phyloP scores from a whole-genome alignment of 1,140 invertebrate genomes.

The Drosophila saltans region DNA sequence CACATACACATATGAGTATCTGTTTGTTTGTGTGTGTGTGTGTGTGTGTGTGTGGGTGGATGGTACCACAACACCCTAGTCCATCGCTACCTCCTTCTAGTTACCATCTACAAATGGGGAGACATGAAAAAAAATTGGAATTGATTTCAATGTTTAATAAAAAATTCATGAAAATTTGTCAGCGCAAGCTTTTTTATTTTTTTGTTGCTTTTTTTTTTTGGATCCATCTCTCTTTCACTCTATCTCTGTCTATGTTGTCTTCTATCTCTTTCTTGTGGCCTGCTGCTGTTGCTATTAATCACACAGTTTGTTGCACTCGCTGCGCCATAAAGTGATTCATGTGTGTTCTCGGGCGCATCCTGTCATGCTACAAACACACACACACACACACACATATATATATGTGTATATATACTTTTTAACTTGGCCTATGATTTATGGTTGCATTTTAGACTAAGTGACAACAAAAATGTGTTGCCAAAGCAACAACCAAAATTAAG shows the following conservation, averaged over 20 bases:
- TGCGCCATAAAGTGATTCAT: slow-evolving; percentile 79
- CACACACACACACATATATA: not conserved
- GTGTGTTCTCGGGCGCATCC: slow-evolving; percentile 68
- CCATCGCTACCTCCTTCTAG: not conserved
- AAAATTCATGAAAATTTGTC: slow-evolving; percentile 82
- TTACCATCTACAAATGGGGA: slow-evolving; percentile 8
- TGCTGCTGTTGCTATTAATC: slow-evolving; percentile 65
- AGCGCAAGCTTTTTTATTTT: slow-evolving; percentile 53
- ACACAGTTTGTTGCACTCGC: slow-evolving; percentile 81
- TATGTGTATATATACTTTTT: slow-evolving; percentile 25
- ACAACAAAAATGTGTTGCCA: slow-evolving; percentile 44
- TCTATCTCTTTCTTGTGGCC: slow-evolving; percentile 28
- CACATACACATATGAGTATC: slow-evolving; percentile 13
- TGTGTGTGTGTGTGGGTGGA: too few species aligned
- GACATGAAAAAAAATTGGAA: slow-evolving; percentile 62
- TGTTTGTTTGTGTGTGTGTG: too few species aligned
- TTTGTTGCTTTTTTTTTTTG: not conserved
- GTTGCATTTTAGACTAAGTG: slow-evolving; percentile 63
- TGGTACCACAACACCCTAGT: not conserved
- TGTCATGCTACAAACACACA: slow-evolving; percentile 46
- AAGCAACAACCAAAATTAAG: not conserved
- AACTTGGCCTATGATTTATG: slow-evolving; percentile 72
- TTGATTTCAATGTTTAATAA: slow-evolving; percentile 82
- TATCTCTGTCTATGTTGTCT: slow-evolving; percentile 14
- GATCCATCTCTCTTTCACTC: not conserved